Evolutionary conservation across 2,797 vertebrate species (phyloP), one percentile per base, ranked within the genome.

Genomic region (Peromyscus aztecus): DNA sequence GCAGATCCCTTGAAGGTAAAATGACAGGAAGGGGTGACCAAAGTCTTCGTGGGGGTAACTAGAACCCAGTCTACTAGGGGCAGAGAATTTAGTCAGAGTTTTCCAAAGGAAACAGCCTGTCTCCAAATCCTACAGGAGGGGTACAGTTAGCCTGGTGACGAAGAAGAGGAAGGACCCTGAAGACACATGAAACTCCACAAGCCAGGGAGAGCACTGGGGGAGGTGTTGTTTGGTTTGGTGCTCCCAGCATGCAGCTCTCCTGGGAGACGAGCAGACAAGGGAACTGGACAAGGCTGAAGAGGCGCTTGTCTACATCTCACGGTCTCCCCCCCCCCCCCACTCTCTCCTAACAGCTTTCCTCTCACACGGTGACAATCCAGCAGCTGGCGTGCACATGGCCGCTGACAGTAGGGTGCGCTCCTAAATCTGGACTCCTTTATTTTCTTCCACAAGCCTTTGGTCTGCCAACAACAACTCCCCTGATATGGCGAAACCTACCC

Each of bases 241-340:
- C 24, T 27, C 11, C 0, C 12, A 43, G 43, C 0, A 4, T 23
- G 61, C 63, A 29, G 24, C 34, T 90, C 34, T 67, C 6, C 46
- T 55, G 63, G 8, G 34, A 4, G 21, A 67, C 16, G 13, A 11
- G 19, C 9, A 1, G n/a, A 12, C 0, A 0, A 16, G 21, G 5
- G 82, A 40, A 23, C 11, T 14, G 46, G 31, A 19, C 24, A 24
- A 63, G 46, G 9, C 1, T 2, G 0, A 0, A 3, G 19, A 49
- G 85, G 14, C 29, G 24, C 17, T 31, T 43, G 21, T 2, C 21
- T 27, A 23, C 27, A 19, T 63, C 80, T 34, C 52, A 4, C 6
- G 43, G 27, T 24, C 52, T 52, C 4, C 6, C 17, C 43, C 31
- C 21, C 6, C 23, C 23, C 1, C 27, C 59, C 29, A 11, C 24